Percentiles rank a stretch among this genome's conserved stretches.
Evolutionary conservation across 2,888 invertebrate species (phyloP).

Genomic region (Hirtodrosophila confusa): DNA sequence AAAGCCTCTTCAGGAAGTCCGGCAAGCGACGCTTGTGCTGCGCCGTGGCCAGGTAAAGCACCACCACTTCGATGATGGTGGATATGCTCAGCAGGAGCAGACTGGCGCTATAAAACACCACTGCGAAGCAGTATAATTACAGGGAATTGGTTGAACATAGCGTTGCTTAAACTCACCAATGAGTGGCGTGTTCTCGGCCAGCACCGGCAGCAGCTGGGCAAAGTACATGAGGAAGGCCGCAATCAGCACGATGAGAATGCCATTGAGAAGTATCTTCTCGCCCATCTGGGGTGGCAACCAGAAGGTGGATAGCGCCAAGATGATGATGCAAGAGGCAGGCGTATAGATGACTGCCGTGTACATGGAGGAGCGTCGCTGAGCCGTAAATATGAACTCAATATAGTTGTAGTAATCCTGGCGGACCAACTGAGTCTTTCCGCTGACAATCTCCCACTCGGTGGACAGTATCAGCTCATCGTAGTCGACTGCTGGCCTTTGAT

Average conservation of each 20-base stretch:
- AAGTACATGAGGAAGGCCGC: slow-evolving; percentile 88
- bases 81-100: slow-evolving; percentile 85
- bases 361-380: slow-evolving; percentile 86
- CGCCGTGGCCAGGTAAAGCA: slow-evolving; percentile 85
- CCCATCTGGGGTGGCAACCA: slow-evolving; percentile 88
- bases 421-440: slow-evolving; percentile 48
- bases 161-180: slow-evolving; percentile 80
- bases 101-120: slow-evolving; percentile 86
- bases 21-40: slow-evolving; percentile 84
- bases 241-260: slow-evolving; percentile 86
- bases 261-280: slow-evolving; percentile 87
- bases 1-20: slow-evolving; percentile 78
- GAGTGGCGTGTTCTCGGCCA: slow-evolving; percentile 84
- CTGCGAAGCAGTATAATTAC: slow-evolving; percentile 81
- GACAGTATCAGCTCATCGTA: slow-evolving; percentile 76
- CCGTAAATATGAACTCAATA: slow-evolving; percentile 72
- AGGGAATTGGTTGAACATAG: neutral
- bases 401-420: slow-evolving; percentile 80
- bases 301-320: slow-evolving; percentile 87
- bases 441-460: slow-evolving; percentile 83
- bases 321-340: slow-evolving; percentile 87
- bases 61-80: slow-evolving; percentile 85
- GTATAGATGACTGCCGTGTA: slow-evolving; percentile 87
- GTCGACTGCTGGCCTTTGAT: slow-evolving; percentile 84
- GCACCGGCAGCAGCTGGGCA: slow-evolving; percentile 85